These are phyloP conservation scores for Brotula barbata DNA, from an alignment of 2,797 vertebrate genomes.

Conservation along the genomic window DNA sequence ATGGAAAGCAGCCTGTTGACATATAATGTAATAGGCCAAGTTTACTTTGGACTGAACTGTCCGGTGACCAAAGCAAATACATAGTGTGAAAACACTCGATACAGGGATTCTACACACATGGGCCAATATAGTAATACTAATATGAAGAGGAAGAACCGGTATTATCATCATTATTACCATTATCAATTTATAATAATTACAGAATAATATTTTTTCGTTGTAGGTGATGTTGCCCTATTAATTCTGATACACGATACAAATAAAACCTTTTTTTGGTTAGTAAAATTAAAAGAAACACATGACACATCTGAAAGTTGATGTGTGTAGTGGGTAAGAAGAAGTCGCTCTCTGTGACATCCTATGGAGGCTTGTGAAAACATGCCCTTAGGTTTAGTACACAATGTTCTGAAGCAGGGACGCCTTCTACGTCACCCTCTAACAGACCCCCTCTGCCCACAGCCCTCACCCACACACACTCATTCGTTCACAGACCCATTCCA, in stretches of 20 bases:
- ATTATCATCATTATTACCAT: no score
- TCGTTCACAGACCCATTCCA: background rate
- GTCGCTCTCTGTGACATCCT: slow-evolving; percentile 7
- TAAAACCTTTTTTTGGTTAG: no score
- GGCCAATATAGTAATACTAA: no score
- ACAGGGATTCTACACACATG: no score
- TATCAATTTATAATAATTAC: no score
- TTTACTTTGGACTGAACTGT: slow-evolving; percentile 5
- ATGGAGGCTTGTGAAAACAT: slow-evolving; percentile 7
- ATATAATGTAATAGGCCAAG: background rate
- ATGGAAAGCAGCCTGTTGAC: background rate
- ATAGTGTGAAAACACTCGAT: no score
- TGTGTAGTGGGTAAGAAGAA: slow-evolving; percentile 3
- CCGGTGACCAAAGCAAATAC: slow-evolving; percentile 9
- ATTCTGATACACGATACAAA: background rate
- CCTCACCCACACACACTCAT: background rate
- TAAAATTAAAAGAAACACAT: slow-evolving; percentile 3
- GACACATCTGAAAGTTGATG: background rate
- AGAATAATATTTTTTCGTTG: no score
- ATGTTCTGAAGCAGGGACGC: slow-evolving; percentile 47
- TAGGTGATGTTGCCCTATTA: background rate
- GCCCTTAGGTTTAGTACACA: slow-evolving; percentile 45
- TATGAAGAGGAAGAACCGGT: no score
- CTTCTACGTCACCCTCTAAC: slow-evolving; percentile 4
- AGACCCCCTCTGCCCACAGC: slow-evolving; percentile 8